Percentiles rank a stretch among this genome's conserved stretches.
phyloP scores from a whole-genome alignment of 2,888 invertebrate species.

The Palloptera scutellata region DNA sequence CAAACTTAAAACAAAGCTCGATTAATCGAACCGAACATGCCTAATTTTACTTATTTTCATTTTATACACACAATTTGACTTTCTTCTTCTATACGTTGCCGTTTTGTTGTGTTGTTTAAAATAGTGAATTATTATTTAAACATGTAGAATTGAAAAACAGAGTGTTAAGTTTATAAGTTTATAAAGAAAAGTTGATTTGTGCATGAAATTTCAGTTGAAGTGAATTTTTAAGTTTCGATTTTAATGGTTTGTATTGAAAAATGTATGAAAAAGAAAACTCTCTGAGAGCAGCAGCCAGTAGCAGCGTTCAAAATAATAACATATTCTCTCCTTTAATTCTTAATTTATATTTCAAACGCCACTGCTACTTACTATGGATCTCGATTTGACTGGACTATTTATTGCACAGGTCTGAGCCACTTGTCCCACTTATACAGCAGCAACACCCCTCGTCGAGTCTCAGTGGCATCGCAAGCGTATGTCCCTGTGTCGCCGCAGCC shows the following conservation, averaged over 20 bases:
- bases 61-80: neutral
- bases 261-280: conserved; percentile 26
- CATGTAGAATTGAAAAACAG: conserved; percentile 1
- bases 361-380: too few species aligned
- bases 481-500: conserved; percentile 63
- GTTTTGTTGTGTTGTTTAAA: conserved; percentile 10
- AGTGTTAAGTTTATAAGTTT: conserved; percentile 19
- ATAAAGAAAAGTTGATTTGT: conserved; percentile 29
- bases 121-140: conserved; percentile 5
- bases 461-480: conserved; percentile 65
- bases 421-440: conserved; percentile 65
- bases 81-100: neutral
- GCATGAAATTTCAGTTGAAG: conserved; percentile 41
- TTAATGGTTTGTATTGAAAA: conserved; percentile 45
- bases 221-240: conserved; percentile 34
- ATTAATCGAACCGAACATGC: too few species aligned
- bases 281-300: too few species aligned
- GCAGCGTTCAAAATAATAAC: neutral
- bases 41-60: too few species aligned
- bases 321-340: neutral
- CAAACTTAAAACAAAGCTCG: too few species aligned
- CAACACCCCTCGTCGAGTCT: conserved; percentile 64
- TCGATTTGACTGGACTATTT: neutral
- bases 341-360: too few species aligned
- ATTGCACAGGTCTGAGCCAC: conserved; percentile 62